These are phyloP conservation scores for Metopolophium dirhodum DNA, from an alignment of 1,140 invertebrate species.

Conservation along the genomic window DNA sequence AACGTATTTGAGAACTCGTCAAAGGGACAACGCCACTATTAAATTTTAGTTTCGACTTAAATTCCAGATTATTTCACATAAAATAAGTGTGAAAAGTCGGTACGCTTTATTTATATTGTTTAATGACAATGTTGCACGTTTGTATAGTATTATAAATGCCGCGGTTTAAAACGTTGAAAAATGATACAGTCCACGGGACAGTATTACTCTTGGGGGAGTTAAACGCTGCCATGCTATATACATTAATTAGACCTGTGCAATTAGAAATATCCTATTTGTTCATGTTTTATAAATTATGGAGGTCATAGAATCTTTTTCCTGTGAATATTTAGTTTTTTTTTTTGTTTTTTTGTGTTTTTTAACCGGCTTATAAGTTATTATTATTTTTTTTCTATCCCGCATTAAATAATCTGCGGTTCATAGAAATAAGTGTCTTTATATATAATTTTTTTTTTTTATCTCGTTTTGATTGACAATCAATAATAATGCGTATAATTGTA, in stretches of 20 bases:
- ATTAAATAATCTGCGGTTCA: background rate
- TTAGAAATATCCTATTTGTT: slow-evolving; percentile 38
- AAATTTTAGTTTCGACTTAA: background rate
- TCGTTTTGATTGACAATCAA: background rate
- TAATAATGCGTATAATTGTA: background rate
- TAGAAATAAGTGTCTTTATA: background rate
- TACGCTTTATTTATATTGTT: slow-evolving; percentile 21
- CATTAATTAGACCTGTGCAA: slow-evolving; percentile 47
- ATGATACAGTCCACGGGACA: slow-evolving; percentile 20
- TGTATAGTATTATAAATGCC: slow-evolving; percentile 23
- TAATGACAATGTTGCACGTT: background rate
- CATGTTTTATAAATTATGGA: slow-evolving; percentile 15
- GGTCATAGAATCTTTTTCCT: background rate
- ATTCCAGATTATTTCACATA: background rate
- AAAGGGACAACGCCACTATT: background rate
- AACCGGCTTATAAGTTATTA: background rate
- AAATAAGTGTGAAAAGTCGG: slow-evolving; percentile 30
- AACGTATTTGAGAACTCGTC: background rate
- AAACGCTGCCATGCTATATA: background rate
- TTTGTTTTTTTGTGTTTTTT: background rate
- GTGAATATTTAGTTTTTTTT: slow-evolving; percentile 10
- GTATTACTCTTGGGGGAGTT: slow-evolving; percentile 48
- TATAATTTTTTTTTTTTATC: background rate
- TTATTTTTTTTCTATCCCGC: background rate
- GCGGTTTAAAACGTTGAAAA: slow-evolving; percentile 47